phyloP scores from a whole-genome alignment of 2,113 vertebrate species.

The Bujurquina vittata region DNA sequence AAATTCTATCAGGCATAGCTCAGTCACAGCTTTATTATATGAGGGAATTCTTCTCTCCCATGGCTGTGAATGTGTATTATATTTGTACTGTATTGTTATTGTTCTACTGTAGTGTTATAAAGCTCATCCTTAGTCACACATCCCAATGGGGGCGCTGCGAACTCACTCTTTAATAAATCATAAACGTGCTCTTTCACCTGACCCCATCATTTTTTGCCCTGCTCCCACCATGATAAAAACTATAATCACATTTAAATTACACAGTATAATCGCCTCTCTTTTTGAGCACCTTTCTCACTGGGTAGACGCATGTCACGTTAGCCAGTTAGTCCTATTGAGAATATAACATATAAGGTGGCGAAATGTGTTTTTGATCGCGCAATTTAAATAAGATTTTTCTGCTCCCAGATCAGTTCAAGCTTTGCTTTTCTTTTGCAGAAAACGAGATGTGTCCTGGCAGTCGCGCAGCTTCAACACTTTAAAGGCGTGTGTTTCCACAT shows the following conservation, averaged over 20 bases:
- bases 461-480: slow-evolving; percentile 18
- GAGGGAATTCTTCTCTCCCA: slow-evolving; percentile 2
- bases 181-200: slow-evolving; percentile 46
- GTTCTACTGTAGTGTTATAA: not conserved
- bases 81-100: not conserved
- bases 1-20: not conserved
- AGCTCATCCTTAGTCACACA: not conserved
- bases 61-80: not conserved
- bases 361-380: not conserved
- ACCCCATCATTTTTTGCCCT: slow-evolving; percentile 24
- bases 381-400: not conserved
- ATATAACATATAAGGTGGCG: not conserved
- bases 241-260: not conserved
- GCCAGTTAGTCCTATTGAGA: not conserved
- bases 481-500: not conserved
- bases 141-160: slow-evolving; percentile 62
- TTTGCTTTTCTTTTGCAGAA: not conserved
- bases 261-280: not conserved
- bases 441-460: not conserved
- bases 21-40: slow-evolving; percentile 14
- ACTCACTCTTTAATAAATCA: slow-evolving; percentile 52
- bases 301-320: not conserved
- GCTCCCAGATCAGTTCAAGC: not conserved
- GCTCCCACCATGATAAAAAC: slow-evolving; percentile 14
- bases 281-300: accelerated